Conservation (phyloP, 1,140 invertebrate species). For the Sesamia nonagrioides region DNA sequence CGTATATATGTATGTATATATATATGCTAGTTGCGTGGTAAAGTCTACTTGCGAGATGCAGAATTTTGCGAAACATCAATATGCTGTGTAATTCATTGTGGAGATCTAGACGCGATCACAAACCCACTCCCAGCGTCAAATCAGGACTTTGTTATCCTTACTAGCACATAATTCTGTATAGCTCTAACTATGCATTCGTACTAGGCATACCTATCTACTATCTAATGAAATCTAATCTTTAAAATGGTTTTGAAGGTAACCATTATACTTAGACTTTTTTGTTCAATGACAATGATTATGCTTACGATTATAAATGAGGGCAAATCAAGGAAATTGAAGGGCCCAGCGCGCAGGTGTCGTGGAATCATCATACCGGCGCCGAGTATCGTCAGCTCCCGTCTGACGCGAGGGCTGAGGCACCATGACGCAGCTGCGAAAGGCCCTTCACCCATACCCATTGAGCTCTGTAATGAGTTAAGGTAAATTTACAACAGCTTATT, state of each 20-base stretch:
- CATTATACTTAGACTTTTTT: neutral
- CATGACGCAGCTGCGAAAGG: slow-evolving; percentile 69
- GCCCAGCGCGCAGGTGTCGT: slow-evolving; percentile 65
- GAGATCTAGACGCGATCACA: too few species aligned
- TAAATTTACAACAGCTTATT: neutral
- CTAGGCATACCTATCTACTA: too few species aligned
- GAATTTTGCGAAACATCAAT: too few species aligned
- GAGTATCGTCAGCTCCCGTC: slow-evolving; percentile 64
- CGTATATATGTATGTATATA: too few species aligned
- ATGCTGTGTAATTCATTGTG: too few species aligned
- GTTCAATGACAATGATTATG: neutral
- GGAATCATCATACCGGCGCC: slow-evolving; percentile 60
- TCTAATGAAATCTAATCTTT: neutral
- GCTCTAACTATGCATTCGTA: too few species aligned
- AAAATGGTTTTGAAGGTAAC: neutral
- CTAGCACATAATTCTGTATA: too few species aligned
- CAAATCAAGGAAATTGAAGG: slow-evolving; percentile 68
- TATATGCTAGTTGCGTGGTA: too few species aligned
- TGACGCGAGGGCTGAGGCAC: slow-evolving; percentile 64
- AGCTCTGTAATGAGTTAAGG: slow-evolving; percentile 65
- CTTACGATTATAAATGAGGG: slow-evolving; percentile 73
- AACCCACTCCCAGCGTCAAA: too few species aligned
- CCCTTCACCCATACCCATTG: slow-evolving; percentile 63
- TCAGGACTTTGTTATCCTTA: too few species aligned
- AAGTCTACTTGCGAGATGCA: too few species aligned